These are phyloP conservation scores for Zophobas atratus DNA, from an alignment of 1,140 invertebrate species.

Conservation along the genomic window DNA sequence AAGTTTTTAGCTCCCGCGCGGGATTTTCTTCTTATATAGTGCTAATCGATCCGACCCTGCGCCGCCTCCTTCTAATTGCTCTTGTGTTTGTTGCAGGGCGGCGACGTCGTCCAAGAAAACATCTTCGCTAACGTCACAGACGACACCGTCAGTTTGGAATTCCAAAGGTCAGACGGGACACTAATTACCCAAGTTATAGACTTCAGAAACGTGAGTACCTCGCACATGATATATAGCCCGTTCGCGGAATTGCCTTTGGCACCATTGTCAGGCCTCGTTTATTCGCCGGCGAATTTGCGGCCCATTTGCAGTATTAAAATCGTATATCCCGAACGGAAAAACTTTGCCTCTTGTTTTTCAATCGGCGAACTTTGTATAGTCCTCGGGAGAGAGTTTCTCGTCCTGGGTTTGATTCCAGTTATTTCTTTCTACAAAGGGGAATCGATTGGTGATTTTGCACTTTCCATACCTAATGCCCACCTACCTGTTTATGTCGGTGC, in stretches of 20 bases:
- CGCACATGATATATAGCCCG: constrained; percentile 46
- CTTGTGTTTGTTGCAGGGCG: constrained; percentile 78
- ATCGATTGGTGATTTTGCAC: constrained; percentile 43
- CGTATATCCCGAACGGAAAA: constrained; percentile 26
- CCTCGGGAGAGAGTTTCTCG: constrained; percentile 45
- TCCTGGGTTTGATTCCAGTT: constrained; percentile 37
- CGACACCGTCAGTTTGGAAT: constrained; percentile 90
- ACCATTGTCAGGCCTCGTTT: constrained; percentile 24
- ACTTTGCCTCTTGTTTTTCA: constrained; percentile 40
- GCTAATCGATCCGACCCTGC: constrained; percentile 23
- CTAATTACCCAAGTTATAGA: constrained; percentile 93
- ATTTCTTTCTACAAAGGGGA: constrained; percentile 42
- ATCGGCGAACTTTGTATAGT: constrained; percentile 46
- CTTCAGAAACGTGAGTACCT: constrained; percentile 88
- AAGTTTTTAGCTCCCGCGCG: constrained; percentile 32
- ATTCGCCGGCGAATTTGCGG: constrained; percentile 46
- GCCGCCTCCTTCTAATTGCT: not conserved
- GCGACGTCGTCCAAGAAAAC: constrained; percentile 93
- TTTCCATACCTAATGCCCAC: constrained; percentile 40
- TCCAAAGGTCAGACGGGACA: constrained; percentile 91
- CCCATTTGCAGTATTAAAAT: constrained; percentile 39
- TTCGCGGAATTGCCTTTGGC: constrained; percentile 20
- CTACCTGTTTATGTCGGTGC: constrained; percentile 30
- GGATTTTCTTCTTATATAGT: constrained; percentile 29
- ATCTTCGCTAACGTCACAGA: constrained; percentile 92